Evolutionary conservation across 2,888 invertebrate species (phyloP).

Genomic region (Oasisia sp.): DNA sequence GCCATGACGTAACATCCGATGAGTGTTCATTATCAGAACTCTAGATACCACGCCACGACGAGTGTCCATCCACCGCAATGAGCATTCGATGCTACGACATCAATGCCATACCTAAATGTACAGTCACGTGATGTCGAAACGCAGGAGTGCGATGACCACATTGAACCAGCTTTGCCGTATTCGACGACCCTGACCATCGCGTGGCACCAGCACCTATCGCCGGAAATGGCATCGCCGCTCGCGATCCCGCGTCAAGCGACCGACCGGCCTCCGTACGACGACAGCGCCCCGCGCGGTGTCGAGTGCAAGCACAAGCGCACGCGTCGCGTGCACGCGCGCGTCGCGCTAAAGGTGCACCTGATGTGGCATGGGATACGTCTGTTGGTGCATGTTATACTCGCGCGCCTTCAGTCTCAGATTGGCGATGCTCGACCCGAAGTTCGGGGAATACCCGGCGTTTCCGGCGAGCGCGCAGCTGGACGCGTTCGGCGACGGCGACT

Average conservation of each 20-base stretch:
- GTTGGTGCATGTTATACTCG: constrained; percentile 66
- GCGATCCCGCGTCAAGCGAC: background rate
- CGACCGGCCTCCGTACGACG: background rate
- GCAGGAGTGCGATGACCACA: background rate
- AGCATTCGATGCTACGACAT: background rate
- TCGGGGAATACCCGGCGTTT: constrained; percentile 50
- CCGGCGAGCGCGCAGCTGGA: constrained; percentile 57
- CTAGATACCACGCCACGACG: too few relatives aligned
- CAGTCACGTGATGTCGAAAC: background rate
- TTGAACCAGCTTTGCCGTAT: background rate
- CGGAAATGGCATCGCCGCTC: background rate
- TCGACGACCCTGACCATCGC: background rate
- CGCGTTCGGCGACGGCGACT: constrained; percentile 39
- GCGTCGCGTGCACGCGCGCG: background rate
- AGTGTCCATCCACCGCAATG: too few relatives aligned
- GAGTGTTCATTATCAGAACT: too few relatives aligned
- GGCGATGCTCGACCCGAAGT: constrained; percentile 60
- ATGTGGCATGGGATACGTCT: background rate
- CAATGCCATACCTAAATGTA: background rate
- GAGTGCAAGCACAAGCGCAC: constrained; percentile 13
- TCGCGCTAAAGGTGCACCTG: constrained; percentile 4
- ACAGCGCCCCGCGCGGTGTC: background rate
- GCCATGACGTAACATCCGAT: too few relatives aligned
- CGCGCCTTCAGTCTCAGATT: constrained; percentile 73
- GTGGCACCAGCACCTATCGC: background rate